Percentiles rank a stretch among this genome's conserved stretches.
Conservation (phyloP, 2,797 vertebrate genomes). For the Manis pentadactyla region DNA sequence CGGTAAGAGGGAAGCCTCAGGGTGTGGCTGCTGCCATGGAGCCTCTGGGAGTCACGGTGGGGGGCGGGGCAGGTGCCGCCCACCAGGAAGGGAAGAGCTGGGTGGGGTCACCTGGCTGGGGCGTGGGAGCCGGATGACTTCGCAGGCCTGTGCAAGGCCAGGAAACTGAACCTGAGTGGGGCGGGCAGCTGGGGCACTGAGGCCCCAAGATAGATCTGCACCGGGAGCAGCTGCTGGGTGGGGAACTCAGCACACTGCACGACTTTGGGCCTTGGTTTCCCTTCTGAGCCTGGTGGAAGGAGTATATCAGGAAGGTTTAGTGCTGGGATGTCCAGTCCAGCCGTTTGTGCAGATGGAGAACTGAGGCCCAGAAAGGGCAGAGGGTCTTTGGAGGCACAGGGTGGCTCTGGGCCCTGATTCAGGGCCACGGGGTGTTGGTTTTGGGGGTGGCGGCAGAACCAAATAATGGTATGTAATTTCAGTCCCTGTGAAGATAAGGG, state of each 20-base stretch:
- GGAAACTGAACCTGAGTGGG: not conserved
- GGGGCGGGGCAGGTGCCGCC: not conserved
- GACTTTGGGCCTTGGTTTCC: not conserved
- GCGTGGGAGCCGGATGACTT: slow-evolving; percentile 45
- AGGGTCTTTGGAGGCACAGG: not conserved
- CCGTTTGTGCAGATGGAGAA: not conserved
- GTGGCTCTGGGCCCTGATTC: not conserved
- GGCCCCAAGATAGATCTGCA: not conserved
- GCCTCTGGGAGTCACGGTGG: not conserved
- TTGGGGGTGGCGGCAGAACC: rapidly evolving
- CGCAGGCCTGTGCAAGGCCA: not conserved
- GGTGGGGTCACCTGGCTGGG: slow-evolving; percentile 38
- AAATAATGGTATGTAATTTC: not conserved
- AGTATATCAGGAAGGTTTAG: not conserved
- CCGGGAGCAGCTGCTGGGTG: not conserved
- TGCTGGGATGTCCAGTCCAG: not conserved
- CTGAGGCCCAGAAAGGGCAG: not conserved
- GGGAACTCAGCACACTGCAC: not conserved
- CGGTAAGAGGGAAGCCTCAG: not conserved
- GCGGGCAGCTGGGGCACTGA: not conserved
- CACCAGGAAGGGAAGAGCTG: not conserved
- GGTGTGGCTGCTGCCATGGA: rapidly evolving
- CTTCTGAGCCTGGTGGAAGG: not conserved
- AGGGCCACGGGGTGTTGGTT: not conserved
- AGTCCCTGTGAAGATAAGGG: not conserved